These are phyloP conservation scores for Forficula auricularia DNA, from an alignment of 1,140 invertebrate genomes.

Conservation along the genomic window DNA sequence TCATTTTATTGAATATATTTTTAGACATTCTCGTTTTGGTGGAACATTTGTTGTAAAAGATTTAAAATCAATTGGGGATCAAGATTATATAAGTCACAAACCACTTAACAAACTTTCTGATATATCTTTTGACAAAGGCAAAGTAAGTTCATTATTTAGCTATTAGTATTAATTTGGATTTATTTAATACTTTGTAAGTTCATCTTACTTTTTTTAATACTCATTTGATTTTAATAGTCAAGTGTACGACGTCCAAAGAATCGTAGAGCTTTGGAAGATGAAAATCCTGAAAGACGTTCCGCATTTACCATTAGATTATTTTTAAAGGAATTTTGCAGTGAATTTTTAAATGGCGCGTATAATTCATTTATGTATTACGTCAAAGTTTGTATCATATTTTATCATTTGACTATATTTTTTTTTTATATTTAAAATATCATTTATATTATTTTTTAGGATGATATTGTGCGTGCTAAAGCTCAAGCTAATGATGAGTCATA, in stretches of 20 bases:
- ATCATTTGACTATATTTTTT: too few relatives aligned
- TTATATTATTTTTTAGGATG: slow-evolving; percentile 24
- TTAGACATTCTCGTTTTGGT: slow-evolving; percentile 75
- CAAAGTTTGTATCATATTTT: slow-evolving; percentile 28
- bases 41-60: slow-evolving; percentile 83
- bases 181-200: neutral
- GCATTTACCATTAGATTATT: slow-evolving; percentile 66
- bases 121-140: slow-evolving; percentile 58
- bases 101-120: slow-evolving; percentile 54
- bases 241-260: slow-evolving; percentile 48
- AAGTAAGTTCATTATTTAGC: slow-evolving; percentile 25
- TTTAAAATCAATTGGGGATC: slow-evolving; percentile 84
- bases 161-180: slow-evolving; percentile 2
- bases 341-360: slow-evolving; percentile 80
- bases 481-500: slow-evolving; percentile 74
- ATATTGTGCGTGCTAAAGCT: slow-evolving; percentile 37
- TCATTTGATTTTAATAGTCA: slow-evolving; percentile 23
- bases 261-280: slow-evolving; percentile 36
- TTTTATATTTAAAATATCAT: slow-evolving; percentile 1
- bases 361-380: slow-evolving; percentile 77
- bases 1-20: slow-evolving; percentile 12
- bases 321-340: slow-evolving; percentile 84
- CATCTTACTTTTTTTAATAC: neutral
- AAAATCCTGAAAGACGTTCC: slow-evolving; percentile 43
- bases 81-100: slow-evolving; percentile 75